Base-by-base conservation (phyloP, 2,797 vertebrate genomes). In the Pristis pectinata region DNA sequence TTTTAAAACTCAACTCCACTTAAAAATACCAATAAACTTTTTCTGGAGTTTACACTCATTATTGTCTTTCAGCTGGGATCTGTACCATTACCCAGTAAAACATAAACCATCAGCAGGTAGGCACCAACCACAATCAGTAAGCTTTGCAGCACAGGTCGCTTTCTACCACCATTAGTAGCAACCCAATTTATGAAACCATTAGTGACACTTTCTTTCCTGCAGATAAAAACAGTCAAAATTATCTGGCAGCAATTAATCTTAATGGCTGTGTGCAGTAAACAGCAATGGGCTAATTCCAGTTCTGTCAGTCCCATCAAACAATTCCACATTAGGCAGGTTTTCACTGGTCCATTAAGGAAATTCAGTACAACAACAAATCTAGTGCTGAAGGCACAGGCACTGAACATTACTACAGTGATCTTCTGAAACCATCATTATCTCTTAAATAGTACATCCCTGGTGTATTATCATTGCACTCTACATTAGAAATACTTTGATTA, bases 401-500 rank as follows among this genome's bases (percentile, higher is more conserved):
- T 98, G 97, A 98, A 97, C 97, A 98, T 97, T 98, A 97, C 97
- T 97, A 98, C 98, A 98, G 98, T 97, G 97, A 98, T 98, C 97
- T 98, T 98, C 97, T 97, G 97, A 97, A 97, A 98, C 98, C 98
- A 98, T 98, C 98, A 98, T 99, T 98, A 98, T 98, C 98, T 98
- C 98, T 98, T 99, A 98, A 98, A 98, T 98, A 98, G 97, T 97
- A 97, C 97, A 97, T 97, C 98, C 98, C 98, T 98, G 97, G 98
- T 98, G 98, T 98, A 98, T 98, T 98, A 98, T 98, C 98, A 99
- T 98, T 98, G 98, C 98, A 97, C 98, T 98, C 97, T 98, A 98
- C 98, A 99, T 99, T 99, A 99, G 98, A 98, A 98, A 98, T 98
- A 98, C 98, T 99, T 98, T 99, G 98, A 99, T 99, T 99, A 98